phyloP scores from a whole-genome alignment of 2,797 vertebrate species.

The Mus minutoides region DNA sequence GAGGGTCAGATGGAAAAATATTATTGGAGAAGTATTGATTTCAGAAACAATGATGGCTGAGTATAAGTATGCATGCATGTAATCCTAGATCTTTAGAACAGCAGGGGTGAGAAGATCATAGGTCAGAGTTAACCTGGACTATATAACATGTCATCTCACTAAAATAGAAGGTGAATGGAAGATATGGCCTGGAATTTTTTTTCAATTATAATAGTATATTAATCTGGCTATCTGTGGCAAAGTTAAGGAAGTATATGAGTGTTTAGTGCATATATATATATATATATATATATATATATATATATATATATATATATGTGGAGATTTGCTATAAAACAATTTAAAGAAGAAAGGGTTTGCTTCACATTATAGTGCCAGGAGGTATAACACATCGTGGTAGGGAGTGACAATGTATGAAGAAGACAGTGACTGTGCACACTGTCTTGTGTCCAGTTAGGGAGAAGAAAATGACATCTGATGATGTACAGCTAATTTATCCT shows the following conservation, averaged over 20 bases:
- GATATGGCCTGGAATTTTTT: background rate
- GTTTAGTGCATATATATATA: background rate
- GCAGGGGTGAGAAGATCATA: background rate
- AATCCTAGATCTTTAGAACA: background rate
- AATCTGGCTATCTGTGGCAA: background rate
- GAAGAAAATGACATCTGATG: background rate
- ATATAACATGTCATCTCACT: background rate
- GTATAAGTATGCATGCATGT: background rate
- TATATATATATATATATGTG: no score
- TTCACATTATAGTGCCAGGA: background rate
- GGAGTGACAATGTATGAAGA: background rate
- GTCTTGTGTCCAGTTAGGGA: background rate
- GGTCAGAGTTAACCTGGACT: no score
- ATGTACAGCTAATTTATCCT: background rate
- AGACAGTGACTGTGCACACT: background rate
- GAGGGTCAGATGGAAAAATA: background rate
- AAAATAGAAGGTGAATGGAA: background rate
- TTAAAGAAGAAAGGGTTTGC: background rate
- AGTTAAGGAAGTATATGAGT: background rate
- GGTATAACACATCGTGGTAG: background rate
- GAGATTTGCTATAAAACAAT: no score
- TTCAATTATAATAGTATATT: background rate
- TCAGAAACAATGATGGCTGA: background rate
- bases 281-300: no score
- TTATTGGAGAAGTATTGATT: background rate